Percentiles rank a stretch among this genome's conserved stretches.
These are phyloP conservation scores for Antheraea assamensis DNA, from an alignment of 2,888 invertebrate genomes.

Conservation along the genomic window DNA sequence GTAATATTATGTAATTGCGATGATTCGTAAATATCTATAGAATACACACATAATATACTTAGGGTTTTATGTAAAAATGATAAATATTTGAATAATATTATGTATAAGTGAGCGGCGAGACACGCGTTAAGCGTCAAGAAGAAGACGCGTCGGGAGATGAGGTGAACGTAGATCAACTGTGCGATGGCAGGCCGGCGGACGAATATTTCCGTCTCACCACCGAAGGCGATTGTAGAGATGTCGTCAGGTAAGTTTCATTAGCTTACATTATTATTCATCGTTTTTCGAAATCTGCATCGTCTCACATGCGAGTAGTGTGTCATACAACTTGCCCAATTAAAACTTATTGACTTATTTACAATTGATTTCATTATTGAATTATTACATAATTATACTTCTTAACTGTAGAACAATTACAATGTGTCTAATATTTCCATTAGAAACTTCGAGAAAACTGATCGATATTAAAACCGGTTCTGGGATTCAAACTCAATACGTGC, in stretches of 20 bases:
- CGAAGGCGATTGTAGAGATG: slow-evolving; percentile 95
- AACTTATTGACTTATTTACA: slow-evolving; percentile 6
- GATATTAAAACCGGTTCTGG: background rate
- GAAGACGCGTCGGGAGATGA: slow-evolving; percentile 85
- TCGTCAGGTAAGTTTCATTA: slow-evolving; percentile 88
- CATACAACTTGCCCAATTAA: background rate
- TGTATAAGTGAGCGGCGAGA: slow-evolving; percentile 64
- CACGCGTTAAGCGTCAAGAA: slow-evolving; percentile 85
- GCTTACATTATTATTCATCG: slow-evolving; percentile 17
- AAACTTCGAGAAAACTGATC: background rate
- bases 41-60: background rate
- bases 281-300: slow-evolving; percentile 17
- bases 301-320: background rate
- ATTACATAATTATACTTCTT: background rate
- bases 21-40: background rate
- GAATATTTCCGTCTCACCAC: slow-evolving; percentile 94
- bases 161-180: slow-evolving; percentile 89
- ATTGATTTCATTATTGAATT: background rate
- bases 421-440: background rate
- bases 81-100: background rate
- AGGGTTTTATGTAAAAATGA: background rate
- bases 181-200: slow-evolving; percentile 93
- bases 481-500: background rate
- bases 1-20: background rate
- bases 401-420: background rate